Percentiles rank a stretch among this genome's conserved stretches.
Evolutionary conservation across 2,113 vertebrate genomes (phyloP).

Genomic region (Xyrauchen texanus): DNA sequence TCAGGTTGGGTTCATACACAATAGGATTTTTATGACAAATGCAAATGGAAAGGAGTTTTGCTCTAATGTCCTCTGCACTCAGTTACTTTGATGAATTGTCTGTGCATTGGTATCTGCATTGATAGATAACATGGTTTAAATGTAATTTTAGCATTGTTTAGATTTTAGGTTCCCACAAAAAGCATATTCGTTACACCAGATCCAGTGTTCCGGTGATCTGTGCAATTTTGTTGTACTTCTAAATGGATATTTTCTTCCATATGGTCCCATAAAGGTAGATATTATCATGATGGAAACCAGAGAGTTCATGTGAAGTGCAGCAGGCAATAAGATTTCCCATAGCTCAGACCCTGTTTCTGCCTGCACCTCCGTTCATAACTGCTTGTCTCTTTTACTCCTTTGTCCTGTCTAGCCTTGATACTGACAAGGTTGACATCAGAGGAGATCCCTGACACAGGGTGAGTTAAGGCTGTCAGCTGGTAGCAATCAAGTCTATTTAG

Average conservation of each 20-base stretch:
- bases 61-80: background rate
- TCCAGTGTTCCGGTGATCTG: background rate
- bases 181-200: background rate
- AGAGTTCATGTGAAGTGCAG: conserved; percentile 2
- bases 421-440: conserved; percentile 82
- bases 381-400: conserved; percentile 63
- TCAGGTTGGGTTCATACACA: background rate
- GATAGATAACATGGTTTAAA: background rate
- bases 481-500: conserved; percentile 84
- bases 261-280: conserved; percentile 4
- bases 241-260: background rate
- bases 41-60: background rate
- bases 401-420: conserved; percentile 75
- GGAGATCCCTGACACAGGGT: conserved; percentile 78
- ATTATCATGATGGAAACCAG: conserved; percentile 15
- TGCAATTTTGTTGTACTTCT: background rate
- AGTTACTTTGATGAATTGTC: background rate
- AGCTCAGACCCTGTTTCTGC: conserved; percentile 37
- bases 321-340: background rate
- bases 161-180: background rate
- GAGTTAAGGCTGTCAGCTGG: conserved; percentile 82
- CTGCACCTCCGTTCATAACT: conserved; percentile 48
- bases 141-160: background rate
- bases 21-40: background rate
- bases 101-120: conserved; percentile 32